phyloP scores from a whole-genome alignment of 2,888 invertebrate species.

The Drosophila atripex region DNA sequence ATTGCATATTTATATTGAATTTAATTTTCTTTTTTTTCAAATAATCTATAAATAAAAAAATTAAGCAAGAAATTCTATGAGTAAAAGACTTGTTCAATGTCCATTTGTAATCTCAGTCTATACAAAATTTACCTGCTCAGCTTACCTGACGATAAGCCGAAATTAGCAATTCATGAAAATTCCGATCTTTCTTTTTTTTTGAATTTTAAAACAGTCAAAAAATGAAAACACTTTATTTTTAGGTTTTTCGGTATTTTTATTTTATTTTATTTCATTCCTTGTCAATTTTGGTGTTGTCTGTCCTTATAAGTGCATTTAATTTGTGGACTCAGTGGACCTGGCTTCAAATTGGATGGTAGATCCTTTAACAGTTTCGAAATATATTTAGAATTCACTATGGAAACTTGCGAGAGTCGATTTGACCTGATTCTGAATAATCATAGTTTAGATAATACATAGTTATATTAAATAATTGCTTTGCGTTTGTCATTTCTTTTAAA shows the following conservation, averaged over 20 bases:
- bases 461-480: slow-evolving; percentile 77
- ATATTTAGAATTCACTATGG: slow-evolving; percentile 31
- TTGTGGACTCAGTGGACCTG: slow-evolving; percentile 30
- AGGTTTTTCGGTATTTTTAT: slow-evolving; percentile 66
- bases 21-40: background rate
- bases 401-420: slow-evolving; percentile 27
- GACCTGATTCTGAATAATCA: slow-evolving; percentile 20
- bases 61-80: background rate
- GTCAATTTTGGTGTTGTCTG: slow-evolving; percentile 59
- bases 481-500: slow-evolving; percentile 71
- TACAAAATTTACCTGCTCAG: slow-evolving; percentile 29
- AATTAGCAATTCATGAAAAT: slow-evolving; percentile 40
- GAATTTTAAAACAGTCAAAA: slow-evolving; percentile 8
- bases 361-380: slow-evolving; percentile 16
- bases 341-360: slow-evolving; percentile 3
- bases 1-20: background rate
- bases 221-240: slow-evolving; percentile 36
- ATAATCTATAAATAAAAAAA: background rate
- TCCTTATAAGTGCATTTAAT: slow-evolving; percentile 55
- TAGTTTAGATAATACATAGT: slow-evolving; percentile 63
- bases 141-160: slow-evolving; percentile 34
- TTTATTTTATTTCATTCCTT: slow-evolving; percentile 56
- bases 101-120: slow-evolving; percentile 3
- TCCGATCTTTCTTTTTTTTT: slow-evolving; percentile 21
- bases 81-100: background rate